These are phyloP conservation scores for Apodemia hepburni DNA, from an alignment of 2,888 invertebrate species.

Conservation along the genomic window DNA sequence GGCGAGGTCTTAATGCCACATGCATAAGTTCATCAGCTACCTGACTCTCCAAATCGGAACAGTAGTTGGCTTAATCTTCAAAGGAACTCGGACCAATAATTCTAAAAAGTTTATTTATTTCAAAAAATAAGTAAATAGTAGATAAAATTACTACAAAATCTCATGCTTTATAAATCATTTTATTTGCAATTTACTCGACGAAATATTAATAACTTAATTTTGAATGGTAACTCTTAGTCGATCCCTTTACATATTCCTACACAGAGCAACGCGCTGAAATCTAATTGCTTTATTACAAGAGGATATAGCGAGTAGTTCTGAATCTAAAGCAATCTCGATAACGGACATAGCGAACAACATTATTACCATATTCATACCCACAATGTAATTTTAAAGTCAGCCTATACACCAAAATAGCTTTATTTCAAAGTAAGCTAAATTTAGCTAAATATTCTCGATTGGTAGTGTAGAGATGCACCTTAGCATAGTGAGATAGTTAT, in stretches of 20 bases:
- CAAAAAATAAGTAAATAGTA: too few species aligned
- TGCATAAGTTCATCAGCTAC: too few species aligned
- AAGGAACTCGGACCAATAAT: too few species aligned
- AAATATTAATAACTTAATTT: too few species aligned
- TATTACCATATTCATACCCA: conserved; percentile 51
- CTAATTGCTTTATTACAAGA: conserved; percentile 33
- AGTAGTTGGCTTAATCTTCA: too few species aligned
- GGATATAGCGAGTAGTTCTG: conserved; percentile 29
- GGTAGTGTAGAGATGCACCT: conserved; percentile 22
- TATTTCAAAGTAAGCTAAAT: conserved; percentile 28
- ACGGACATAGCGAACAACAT: conserved; percentile 34
- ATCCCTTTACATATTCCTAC: neutral
- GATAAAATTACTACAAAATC: too few species aligned
- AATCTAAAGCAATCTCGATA: conserved; percentile 32
- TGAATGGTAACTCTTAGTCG: neutral
- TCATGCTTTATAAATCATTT: too few species aligned
- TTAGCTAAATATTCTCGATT: conserved; percentile 7
- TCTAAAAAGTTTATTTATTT: too few species aligned
- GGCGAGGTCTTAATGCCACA: too few species aligned
- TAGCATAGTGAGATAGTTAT: conserved; percentile 3
- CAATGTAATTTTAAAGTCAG: conserved; percentile 46
- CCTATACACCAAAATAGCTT: conserved; percentile 41
- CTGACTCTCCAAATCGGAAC: too few species aligned
- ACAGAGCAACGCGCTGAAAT: conserved; percentile 21
- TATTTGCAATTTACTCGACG: neutral